phyloP scores from a whole-genome alignment of 2,888 invertebrate species.

The Ceraclea dissimilis region DNA sequence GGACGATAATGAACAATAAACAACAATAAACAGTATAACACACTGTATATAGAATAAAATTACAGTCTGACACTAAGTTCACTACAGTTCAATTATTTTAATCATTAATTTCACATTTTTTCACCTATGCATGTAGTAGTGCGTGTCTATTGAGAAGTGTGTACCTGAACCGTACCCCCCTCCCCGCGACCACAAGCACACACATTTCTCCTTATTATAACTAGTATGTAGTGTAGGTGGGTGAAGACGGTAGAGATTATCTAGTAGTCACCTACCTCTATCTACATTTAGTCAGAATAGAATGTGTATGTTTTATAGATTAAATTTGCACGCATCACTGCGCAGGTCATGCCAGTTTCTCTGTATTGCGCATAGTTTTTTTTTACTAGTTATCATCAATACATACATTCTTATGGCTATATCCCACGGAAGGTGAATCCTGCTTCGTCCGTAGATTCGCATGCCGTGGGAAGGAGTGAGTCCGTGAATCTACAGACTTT shows the following conservation, averaged over 20 bases:
- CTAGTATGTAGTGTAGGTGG: no score
- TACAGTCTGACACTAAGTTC: not conserved
- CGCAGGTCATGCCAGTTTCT: not conserved
- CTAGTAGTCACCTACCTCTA: no score
- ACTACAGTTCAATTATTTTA: not conserved
- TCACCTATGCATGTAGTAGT: not conserved
- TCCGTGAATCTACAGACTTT: no score
- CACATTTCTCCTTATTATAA: not conserved
- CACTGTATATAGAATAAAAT: not conserved
- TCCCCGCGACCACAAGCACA: not conserved
- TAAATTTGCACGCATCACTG: not conserved
- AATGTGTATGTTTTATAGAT: not conserved
- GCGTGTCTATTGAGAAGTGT: not conserved
- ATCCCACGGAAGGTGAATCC: no score
- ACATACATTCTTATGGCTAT: no score
- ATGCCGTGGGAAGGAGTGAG: no score
- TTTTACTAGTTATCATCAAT: no score
- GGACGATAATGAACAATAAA: no score
- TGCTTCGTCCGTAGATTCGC: no score
- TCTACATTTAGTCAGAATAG: no score
- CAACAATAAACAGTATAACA: no score
- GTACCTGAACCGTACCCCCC: not conserved
- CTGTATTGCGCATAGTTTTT: not conserved
- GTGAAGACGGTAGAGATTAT: no score
- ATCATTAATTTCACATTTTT: conserved; percentile 1